Conservation (phyloP, 2,113 vertebrate genomes). For the Scophthalmus maximus region DNA sequence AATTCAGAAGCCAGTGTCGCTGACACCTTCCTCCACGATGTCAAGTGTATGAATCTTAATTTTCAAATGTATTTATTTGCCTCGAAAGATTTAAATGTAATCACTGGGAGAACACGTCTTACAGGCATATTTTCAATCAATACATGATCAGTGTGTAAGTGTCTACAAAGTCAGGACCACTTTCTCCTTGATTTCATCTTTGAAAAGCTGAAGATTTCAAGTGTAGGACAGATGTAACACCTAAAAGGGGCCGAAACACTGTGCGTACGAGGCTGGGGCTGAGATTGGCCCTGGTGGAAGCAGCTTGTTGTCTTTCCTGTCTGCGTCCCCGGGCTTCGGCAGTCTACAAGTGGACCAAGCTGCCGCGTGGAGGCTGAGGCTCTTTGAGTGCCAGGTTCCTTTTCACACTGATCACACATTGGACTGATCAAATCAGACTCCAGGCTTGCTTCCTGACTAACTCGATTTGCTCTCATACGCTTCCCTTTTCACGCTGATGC, state of each 20-base stretch:
- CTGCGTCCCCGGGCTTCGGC: slow-evolving; percentile 37
- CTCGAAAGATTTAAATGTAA: not conserved
- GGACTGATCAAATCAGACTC: slow-evolving; percentile 77
- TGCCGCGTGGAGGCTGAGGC: slow-evolving; percentile 65
- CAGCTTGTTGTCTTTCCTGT: slow-evolving; percentile 31
- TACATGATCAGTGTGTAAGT: not conserved
- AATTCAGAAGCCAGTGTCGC: too few species aligned
- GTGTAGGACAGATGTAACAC: not conserved
- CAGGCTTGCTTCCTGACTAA: slow-evolving; percentile 78
- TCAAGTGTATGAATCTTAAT: not conserved
- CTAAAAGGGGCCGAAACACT: not conserved
- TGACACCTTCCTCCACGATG: too few species aligned
- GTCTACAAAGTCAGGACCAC: not conserved
- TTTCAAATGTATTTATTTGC: not conserved
- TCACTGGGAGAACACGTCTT: too few species aligned
- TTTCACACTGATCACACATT: slow-evolving; percentile 81
- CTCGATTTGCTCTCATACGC: slow-evolving; percentile 73
- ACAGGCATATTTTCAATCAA: too few species aligned
- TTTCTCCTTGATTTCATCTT: not conserved
- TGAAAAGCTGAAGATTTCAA: not conserved
- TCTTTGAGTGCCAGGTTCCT: slow-evolving; percentile 63
- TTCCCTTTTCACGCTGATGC: slow-evolving; percentile 67
- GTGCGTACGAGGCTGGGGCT: not conserved
- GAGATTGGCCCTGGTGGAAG: slow-evolving; percentile 25
- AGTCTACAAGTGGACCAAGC: slow-evolving; percentile 54